phyloP scores from a whole-genome alignment of 1,140 invertebrate genomes.

The Dolichoris vasculosae region DNA sequence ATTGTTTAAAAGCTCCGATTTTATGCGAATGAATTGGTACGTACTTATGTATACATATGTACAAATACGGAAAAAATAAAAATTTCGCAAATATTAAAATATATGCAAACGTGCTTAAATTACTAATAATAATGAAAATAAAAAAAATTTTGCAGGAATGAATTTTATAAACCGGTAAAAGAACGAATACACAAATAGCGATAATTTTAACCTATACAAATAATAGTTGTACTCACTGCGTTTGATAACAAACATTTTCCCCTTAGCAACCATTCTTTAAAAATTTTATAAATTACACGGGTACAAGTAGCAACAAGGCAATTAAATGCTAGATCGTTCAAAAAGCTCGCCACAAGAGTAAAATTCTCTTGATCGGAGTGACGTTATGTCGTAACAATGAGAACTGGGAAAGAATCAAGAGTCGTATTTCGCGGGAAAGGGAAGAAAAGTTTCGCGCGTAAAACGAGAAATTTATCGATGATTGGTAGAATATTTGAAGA shows the following conservation, averaged over 20 bases:
- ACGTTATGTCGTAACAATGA: background rate
- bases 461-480: background rate
- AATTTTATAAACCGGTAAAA: too few species aligned
- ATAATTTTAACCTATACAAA: slow-evolving; percentile 21
- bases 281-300: background rate
- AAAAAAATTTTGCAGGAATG: too few species aligned
- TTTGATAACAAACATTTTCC: slow-evolving; percentile 76
- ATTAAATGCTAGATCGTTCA: background rate
- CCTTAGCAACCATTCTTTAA: slow-evolving; percentile 54
- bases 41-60: background rate
- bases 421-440: slow-evolving; percentile 35
- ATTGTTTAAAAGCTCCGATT: too few species aligned
- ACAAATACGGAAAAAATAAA: background rate
- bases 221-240: slow-evolving; percentile 69
- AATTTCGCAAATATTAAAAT: background rate
- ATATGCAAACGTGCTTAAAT: too few species aligned
- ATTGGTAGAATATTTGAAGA: slow-evolving; percentile 18
- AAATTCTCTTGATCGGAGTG: background rate
- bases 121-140: too few species aligned
- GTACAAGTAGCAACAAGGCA: background rate
- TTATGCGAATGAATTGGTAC: too few species aligned
- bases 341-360: too few species aligned
- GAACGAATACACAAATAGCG: too few species aligned
- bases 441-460: slow-evolving; percentile 21
- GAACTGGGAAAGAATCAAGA: background rate